phyloP scores from a whole-genome alignment of 2,888 invertebrate genomes.

The Rhingia campestris region DNA sequence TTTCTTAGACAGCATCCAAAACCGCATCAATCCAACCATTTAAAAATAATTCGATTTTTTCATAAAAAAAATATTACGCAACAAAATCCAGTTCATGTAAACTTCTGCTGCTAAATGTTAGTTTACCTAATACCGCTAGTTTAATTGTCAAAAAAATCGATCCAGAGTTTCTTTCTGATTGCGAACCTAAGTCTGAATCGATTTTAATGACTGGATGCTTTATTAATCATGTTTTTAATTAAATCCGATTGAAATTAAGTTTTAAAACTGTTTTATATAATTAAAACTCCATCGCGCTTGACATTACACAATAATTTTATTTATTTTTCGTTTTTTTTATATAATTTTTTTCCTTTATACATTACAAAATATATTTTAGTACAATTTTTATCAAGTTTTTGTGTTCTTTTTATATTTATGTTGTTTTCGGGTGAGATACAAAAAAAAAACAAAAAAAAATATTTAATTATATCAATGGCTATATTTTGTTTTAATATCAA shows the following conservation, averaged over 20 bases:
- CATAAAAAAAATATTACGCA: too few relatives aligned
- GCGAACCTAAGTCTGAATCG: too few relatives aligned
- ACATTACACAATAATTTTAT: conserved; percentile 69
- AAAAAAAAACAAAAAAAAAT: conserved; percentile 52
- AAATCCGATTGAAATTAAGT: neutral
- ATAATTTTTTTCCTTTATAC: conserved; percentile 67
- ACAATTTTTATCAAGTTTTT: conserved; percentile 48
- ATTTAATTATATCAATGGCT: conserved; percentile 41
- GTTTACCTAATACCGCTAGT: too few relatives aligned
- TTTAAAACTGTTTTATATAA: neutral
- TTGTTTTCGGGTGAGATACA: conserved; percentile 47
- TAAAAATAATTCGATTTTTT: too few relatives aligned
- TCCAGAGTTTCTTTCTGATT: too few relatives aligned
- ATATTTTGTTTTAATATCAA: conserved; percentile 56
- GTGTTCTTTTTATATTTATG: conserved; percentile 40
- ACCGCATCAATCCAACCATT: too few relatives aligned
- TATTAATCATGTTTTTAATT: neutral
- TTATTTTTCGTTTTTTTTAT: conserved; percentile 53
- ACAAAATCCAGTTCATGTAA: too few relatives aligned
- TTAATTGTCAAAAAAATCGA: too few relatives aligned
- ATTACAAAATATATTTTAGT: conserved; percentile 73
- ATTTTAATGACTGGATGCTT: too few relatives aligned
- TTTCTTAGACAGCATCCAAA: too few relatives aligned
- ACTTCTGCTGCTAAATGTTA: too few relatives aligned
- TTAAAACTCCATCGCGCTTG: conserved; percentile 35